Base-by-base conservation (phyloP, 2,797 vertebrate genomes). In the Cirrhinus mrigala region DNA sequence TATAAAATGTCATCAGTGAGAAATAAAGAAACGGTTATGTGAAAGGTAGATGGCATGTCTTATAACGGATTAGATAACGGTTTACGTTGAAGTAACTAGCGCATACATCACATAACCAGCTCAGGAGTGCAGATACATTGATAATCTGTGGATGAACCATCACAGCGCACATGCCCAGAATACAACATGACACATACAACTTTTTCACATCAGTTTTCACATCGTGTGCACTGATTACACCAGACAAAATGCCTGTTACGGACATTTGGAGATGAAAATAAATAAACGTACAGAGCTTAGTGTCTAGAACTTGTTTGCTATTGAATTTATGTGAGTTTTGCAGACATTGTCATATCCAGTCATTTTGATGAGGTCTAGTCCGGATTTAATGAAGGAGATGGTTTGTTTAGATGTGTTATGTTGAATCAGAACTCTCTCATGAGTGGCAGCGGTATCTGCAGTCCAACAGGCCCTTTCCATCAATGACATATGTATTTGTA, bases 81-180 rank as follows among this genome's bases (percentile, higher is more conserved):
- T n/a, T n/a, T 71, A 29, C 15, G 12, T 6, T 33, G 44, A 48
- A 9, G 60, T 50, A 40, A 16, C 12, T 46, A 24, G 44, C 15
- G 5, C 27, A 24, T 18, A 27, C 71, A 62, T 76, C 58, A 4
- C 40, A n/a, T 22, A 71, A 60, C 11, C 58, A 76, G n/a, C 37
- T 48, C 52, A 70, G 37, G 76, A 58, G 83, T 24, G 16, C 76
- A 50, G 66, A 79, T 24, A 3, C 54, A 73, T 71, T 62, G 44
- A 79, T 71, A 84, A 79, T 85, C 66, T 16, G 66, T 33, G 54
- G 83, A 71, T 70, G 83, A 84, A 69, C 12, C 27, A 40, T 69
- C 16, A n/a, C 75, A 60, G 64, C 37, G 54, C 44, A 85, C 76
- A 85, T 79, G 76, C 66, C 14, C 54, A 33, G 76, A 71, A 79